Conservation (phyloP, 2,113 vertebrate genomes). For the Gadus macrocephalus region DNA sequence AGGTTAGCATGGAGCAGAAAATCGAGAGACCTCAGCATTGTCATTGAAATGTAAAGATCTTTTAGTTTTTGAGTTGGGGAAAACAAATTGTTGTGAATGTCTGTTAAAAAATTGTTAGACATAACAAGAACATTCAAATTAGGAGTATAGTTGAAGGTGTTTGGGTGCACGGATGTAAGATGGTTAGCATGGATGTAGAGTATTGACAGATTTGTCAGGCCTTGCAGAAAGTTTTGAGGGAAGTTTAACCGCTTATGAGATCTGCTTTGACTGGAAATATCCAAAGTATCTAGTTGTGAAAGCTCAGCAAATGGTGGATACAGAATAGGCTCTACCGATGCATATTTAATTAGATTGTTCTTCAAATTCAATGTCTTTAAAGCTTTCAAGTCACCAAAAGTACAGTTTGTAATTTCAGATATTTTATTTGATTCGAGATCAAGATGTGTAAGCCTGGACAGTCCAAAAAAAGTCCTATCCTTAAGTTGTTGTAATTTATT, state of each 20-base stretch:
- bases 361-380: slow-evolving; percentile 53
- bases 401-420: fast-evolving
- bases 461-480: slow-evolving; percentile 40
- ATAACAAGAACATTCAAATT: slow-evolving; percentile 57
- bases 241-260: slow-evolving; percentile 15
- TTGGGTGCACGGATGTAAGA: slow-evolving; percentile 37
- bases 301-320: slow-evolving; percentile 59
- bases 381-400: slow-evolving; percentile 56
- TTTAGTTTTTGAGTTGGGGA: slow-evolving; percentile 45
- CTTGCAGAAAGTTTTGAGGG: slow-evolving; percentile 65
- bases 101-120: slow-evolving; percentile 54
- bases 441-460: slow-evolving; percentile 46
- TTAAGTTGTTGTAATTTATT: slow-evolving; percentile 57
- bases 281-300: slow-evolving; percentile 47
- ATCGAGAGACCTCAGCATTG: slow-evolving; percentile 55
- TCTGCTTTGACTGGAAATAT: slow-evolving; percentile 46
- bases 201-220: slow-evolving; percentile 58
- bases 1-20: slow-evolving; percentile 58
- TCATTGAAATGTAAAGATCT: slow-evolving; percentile 56
- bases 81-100: slow-evolving; percentile 51
- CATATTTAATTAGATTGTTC: slow-evolving; percentile 56
- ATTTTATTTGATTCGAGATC: slow-evolving; percentile 51
- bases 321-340: neutral
- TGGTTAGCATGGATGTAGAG: slow-evolving; percentile 46
- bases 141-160: slow-evolving; percentile 58